phyloP scores from a whole-genome alignment of 2,888 invertebrate species.

The Parochlus steinenii region DNA sequence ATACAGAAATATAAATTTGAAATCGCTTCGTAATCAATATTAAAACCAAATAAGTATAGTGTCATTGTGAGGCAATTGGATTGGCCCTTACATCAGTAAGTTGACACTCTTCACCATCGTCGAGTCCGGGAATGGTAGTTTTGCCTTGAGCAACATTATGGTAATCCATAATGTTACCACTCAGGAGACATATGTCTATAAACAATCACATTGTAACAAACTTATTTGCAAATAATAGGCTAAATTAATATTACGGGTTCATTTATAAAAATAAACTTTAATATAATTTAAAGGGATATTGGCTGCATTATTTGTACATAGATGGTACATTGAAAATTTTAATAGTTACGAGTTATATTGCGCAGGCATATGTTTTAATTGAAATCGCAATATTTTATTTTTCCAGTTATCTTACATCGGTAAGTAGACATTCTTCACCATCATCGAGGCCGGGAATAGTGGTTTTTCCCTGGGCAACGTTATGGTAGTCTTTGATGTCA shows the following conservation, averaged over 20 bases:
- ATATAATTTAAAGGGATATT: not conserved
- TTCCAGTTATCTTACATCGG: slow-evolving; percentile 49
- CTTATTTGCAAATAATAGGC: no score
- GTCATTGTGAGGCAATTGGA: no score
- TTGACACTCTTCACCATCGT: slow-evolving; percentile 81
- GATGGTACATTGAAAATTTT: not conserved
- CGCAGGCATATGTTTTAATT: not conserved
- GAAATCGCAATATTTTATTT: not conserved
- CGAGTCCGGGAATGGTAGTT: slow-evolving; percentile 85
- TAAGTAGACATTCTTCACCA: slow-evolving; percentile 65
- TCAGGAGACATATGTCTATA: slow-evolving; percentile 65
- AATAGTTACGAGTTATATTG: no score
- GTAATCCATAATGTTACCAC: slow-evolving; percentile 74
- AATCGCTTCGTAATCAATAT: no score
- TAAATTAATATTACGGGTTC: no score
- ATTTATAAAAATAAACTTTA: no score
- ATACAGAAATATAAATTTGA: no score
- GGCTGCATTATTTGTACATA: not conserved
- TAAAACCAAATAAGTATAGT: no score
- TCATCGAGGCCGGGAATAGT: slow-evolving; percentile 85
- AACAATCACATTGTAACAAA: no score
- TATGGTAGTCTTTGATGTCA: slow-evolving; percentile 69
- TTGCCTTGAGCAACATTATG: slow-evolving; percentile 87
- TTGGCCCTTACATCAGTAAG: slow-evolving; percentile 69
- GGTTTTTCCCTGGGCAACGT: slow-evolving; percentile 85